Conservation (phyloP, 1,140 invertebrate species). For the Zophobas morio region DNA sequence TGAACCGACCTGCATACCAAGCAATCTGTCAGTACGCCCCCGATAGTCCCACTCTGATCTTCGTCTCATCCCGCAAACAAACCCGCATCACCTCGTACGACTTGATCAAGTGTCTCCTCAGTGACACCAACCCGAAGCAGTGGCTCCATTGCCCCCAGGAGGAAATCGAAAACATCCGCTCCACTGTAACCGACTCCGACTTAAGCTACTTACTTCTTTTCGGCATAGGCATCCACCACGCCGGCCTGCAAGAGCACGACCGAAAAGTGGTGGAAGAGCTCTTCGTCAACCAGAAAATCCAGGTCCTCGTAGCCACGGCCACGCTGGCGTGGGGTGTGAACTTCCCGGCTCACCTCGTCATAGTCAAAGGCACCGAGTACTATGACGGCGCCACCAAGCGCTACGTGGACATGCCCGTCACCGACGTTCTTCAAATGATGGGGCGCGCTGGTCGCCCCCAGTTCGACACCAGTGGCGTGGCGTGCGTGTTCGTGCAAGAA, state of each 20-base stretch:
- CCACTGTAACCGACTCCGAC: conserved; percentile 80
- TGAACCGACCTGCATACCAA: conserved; percentile 99
- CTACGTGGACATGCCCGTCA: conserved; percentile 99
- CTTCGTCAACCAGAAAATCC: conserved; percentile 98
- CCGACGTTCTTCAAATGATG: conserved; percentile 99
- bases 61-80: conserved; percentile 98
- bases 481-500: conserved; percentile 98
- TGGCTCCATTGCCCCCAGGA: conserved; percentile 93
- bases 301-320: conserved; percentile 97
- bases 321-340: conserved; percentile 99
- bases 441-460: conserved; percentile 95
- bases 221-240: conserved; percentile 99
- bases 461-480: conserved; percentile 95
- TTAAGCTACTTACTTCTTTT: conserved; percentile 95
- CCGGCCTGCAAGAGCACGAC: conserved; percentile 93
- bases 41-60: conserved; percentile 90
- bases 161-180: conserved; percentile 82
- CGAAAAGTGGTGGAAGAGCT: conserved; percentile 93
- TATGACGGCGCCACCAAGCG: conserved; percentile 97
- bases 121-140: conserved; percentile 94
- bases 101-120: conserved; percentile 93
- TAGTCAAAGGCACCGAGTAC: conserved; percentile 91
- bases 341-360: conserved; percentile 94
- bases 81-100: conserved; percentile 97
- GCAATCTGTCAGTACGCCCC: conserved; percentile 95